Evolutionary conservation across 2,797 vertebrate genomes (phyloP).

Genomic region (Ptychadena robeensis): DNA sequence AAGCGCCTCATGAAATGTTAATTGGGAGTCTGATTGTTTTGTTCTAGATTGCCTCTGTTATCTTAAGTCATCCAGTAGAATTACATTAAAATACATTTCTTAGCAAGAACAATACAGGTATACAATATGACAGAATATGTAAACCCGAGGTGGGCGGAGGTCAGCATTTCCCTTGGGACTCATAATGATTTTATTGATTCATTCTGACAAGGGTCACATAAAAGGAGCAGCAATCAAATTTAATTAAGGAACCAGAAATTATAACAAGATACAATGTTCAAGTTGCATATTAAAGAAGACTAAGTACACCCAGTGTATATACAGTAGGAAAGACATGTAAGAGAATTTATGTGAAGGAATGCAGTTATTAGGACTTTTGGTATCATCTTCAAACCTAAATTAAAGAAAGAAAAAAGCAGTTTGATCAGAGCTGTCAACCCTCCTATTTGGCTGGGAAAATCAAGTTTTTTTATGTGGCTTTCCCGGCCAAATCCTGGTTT

Average conservation of each 20-base stretch:
- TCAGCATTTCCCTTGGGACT: not conserved
- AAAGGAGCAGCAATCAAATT: not conserved
- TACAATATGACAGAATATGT: not conserved
- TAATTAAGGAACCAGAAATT: not conserved
- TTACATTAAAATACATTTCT: not conserved
- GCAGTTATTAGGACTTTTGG: not conserved
- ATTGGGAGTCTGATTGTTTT: not conserved
- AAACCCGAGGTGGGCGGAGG: not conserved
- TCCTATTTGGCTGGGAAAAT: too few relatives aligned
- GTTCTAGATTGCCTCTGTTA: too few relatives aligned
- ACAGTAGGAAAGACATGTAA: not conserved
- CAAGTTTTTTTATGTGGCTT: too few relatives aligned
- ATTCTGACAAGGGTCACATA: not conserved
- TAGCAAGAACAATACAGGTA: not conserved
- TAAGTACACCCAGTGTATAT: not conserved
- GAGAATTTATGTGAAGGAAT: not conserved
- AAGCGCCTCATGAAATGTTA: not conserved
- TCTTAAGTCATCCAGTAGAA: not conserved
- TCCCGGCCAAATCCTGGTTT: too few relatives aligned
- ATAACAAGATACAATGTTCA: not conserved
- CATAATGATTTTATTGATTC: not conserved
- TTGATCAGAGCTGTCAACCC: too few relatives aligned
- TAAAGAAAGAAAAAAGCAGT: too few relatives aligned
- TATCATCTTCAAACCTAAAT: not conserved
- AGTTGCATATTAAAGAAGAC: not conserved